Evolutionary conservation across 2,113 vertebrate genomes (phyloP).

Genomic region (Eleginops maclovinus): DNA sequence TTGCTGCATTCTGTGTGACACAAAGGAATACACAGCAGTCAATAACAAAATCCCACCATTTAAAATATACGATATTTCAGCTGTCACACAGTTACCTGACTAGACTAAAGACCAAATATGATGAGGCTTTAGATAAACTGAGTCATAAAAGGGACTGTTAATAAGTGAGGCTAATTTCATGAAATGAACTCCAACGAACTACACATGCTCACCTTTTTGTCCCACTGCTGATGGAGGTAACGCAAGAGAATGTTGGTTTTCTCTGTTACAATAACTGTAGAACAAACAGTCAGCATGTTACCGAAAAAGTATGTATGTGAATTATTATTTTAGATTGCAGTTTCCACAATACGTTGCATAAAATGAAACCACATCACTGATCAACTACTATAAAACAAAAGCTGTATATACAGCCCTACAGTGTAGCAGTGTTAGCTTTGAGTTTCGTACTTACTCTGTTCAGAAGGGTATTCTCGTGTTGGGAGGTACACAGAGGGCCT

Average conservation of each 20-base stretch:
- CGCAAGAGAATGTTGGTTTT: constrained; percentile 99
- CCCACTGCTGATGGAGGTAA: constrained; percentile 99
- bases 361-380: neutral
- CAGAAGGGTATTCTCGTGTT: constrained; percentile 95
- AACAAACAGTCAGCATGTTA: constrained; percentile 35
- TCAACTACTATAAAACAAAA: no score
- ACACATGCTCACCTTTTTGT: constrained; percentile 91
- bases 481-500: constrained; percentile 97
- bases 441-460: constrained; percentile 90
- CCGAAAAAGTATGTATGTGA: neutral
- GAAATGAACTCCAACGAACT: neutral
- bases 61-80: neutral
- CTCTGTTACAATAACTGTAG: constrained; percentile 96
- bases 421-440: no score
- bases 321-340: neutral
- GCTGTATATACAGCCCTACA: neutral
- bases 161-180: neutral
- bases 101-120: neutral
- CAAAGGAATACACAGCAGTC: constrained; percentile 56
- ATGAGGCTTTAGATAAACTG: neutral
- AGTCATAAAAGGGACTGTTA: neutral
- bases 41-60: constrained; percentile 11
- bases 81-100: neutral
- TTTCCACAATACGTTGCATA: neutral
- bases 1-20: constrained; percentile 92